These are phyloP conservation scores for Coturnix japonica DNA, from an alignment of 2,113 vertebrate genomes.

Conservation along the genomic window DNA sequence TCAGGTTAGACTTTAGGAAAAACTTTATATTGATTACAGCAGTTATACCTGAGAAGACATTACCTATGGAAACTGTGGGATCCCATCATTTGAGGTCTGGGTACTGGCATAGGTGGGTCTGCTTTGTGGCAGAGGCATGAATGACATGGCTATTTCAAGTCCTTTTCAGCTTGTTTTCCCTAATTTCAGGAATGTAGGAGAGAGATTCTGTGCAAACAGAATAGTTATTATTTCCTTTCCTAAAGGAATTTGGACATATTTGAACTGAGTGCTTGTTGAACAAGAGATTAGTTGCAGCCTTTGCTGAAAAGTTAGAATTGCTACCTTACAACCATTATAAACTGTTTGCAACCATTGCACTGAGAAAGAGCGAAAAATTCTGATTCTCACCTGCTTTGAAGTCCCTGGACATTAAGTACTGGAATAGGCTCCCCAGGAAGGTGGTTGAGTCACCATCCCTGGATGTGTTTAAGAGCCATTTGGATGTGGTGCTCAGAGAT, in stretches of 20 bases:
- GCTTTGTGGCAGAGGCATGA: background rate
- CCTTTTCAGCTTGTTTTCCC: background rate
- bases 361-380: background rate
- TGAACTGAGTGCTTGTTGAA: constrained; percentile 18
- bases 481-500: too few relatives aligned
- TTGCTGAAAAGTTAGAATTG: background rate
- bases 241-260: background rate
- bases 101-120: background rate
- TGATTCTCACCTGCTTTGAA: background rate
- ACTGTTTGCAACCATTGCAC: background rate
- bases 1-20: background rate
- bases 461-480: too few relatives aligned
- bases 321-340: background rate
- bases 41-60: constrained; percentile 46
- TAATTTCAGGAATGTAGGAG: background rate
- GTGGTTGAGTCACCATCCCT: too few relatives aligned
- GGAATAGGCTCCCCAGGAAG: too few relatives aligned
- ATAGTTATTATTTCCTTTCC: background rate
- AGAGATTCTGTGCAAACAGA: background rate
- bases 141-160: background rate
- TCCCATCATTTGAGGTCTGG: background rate
- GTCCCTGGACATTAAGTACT: background rate
- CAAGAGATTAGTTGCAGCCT: background rate
- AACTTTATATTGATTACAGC: constrained; percentile 8
- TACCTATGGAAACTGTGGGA: background rate